Evolutionary conservation across 2,888 invertebrate genomes (phyloP), one percentile per base, ranked within the genome.

Genomic region (Bellardia bayeri): DNA sequence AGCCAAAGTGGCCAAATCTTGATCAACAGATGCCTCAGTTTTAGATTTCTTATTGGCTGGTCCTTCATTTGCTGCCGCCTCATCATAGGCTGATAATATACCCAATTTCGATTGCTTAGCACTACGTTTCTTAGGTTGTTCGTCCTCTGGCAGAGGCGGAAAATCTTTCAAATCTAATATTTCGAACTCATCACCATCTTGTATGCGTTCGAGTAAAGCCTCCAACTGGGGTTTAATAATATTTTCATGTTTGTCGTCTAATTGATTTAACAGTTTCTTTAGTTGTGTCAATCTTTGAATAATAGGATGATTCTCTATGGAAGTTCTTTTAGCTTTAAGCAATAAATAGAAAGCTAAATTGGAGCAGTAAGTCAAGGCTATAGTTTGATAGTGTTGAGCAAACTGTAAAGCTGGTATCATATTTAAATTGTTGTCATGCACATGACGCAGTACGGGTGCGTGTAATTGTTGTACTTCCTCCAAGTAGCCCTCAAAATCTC

Each of bases 271-370:
- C 90, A 98, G 94, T 92, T 97, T 95, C 87, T 96, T 95, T 91
- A 97, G 97, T 91, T 98, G 97, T 85, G 97, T 96, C 75, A 99
- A 94, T 88, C 97, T 95, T 92, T 97, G 97, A 63, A 97, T 95
- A 14, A 99, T 96, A n/a, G 99, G 99, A 94, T 99, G 99, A 90
- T 96, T 96, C 90, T 96, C 95, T 33, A 97, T 95, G 79, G 95
- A 95, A 33, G 95, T 94, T 90, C 96, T 96, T 91, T 96, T 96
- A 79, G 97, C 95, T 94, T 98, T 98, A 16, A 99, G 93, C 90
- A 97, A 94, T 89, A 99, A 93, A 93, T 98, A 98, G 94, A 97
- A 98, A 71, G 96, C 95, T 56, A 98, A 96, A 92, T 98, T 98
- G 33, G 96, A 96, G 90, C 97, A 97, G 92, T 98, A 98, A 92